These are phyloP conservation scores for Paratilapia polleni DNA, from an alignment of 2,113 vertebrate genomes.

Conservation along the genomic window DNA sequence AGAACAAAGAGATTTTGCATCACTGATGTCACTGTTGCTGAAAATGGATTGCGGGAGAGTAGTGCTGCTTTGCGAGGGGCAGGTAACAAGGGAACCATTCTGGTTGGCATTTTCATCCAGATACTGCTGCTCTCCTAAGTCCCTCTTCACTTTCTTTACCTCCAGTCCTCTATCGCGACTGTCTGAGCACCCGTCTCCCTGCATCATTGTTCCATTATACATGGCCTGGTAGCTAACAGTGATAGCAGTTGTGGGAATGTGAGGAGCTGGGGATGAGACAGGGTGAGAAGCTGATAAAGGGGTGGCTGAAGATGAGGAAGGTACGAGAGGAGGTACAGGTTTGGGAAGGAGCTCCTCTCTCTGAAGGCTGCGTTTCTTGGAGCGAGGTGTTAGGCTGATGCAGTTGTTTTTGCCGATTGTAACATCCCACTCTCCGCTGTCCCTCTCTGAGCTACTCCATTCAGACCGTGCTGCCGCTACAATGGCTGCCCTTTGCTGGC, in stretches of 20 bases:
- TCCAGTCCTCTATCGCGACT: conserved; percentile 75
- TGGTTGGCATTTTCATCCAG: conserved; percentile 71
- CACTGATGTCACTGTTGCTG: conserved; percentile 39
- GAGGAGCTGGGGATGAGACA: conserved; percentile 24
- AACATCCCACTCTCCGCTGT: conserved; percentile 85
- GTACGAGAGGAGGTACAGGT: conserved; percentile 61
- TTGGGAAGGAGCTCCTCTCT: conserved; percentile 77
- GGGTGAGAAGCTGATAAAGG: conserved; percentile 35
- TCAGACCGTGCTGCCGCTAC: conserved; percentile 76
- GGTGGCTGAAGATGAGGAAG: conserved; percentile 36
- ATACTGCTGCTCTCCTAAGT: conserved; percentile 67
- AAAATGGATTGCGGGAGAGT: conserved; percentile 50
- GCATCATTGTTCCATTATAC: conserved; percentile 70
- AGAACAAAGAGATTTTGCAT: conserved; percentile 38
- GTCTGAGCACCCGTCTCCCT: conserved; percentile 67
- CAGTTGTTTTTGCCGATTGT: conserved; percentile 81
- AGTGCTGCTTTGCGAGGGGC: conserved; percentile 47
- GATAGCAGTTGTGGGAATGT: conserved; percentile 36
- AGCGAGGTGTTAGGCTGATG: conserved; percentile 85
- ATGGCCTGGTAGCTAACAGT: conserved; percentile 64
- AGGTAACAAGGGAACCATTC: conserved; percentile 62
- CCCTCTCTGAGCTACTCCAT: conserved; percentile 79
- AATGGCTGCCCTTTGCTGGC: conserved; percentile 75
- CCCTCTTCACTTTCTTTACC: conserved; percentile 87
- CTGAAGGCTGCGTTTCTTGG: conserved; percentile 90